Evolutionary conservation across 2,797 vertebrate species (phyloP).

Genomic region (Trachops cirrhosus): DNA sequence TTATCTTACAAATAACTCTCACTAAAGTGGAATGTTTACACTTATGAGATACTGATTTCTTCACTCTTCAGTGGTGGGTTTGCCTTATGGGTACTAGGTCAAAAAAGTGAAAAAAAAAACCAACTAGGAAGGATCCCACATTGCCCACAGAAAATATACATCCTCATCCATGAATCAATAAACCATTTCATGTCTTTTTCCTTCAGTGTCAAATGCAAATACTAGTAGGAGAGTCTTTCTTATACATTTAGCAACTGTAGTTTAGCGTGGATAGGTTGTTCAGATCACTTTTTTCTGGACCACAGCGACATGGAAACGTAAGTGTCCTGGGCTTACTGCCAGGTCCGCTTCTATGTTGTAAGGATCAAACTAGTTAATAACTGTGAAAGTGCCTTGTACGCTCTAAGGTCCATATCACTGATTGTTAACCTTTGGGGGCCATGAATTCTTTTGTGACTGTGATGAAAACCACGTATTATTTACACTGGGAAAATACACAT

Average conservation of each 20-base stretch:
- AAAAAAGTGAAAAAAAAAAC: not conserved
- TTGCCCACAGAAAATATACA: not conserved
- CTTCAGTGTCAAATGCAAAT: not conserved
- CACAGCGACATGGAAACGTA: not conserved
- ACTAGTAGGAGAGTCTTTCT: not conserved
- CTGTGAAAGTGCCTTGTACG: not conserved
- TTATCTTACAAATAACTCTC: not conserved
- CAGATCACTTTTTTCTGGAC: not conserved
- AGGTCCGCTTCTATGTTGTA: not conserved
- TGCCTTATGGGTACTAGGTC: not conserved
- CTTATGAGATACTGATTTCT: not conserved
- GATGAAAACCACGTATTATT: not conserved
- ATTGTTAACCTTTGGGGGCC: not conserved
- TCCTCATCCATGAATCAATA: not conserved
- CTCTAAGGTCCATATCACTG: not conserved
- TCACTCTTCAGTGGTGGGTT: rapidly evolving
- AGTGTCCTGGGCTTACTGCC: conserved; percentile 14
- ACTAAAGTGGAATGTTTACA: not conserved
- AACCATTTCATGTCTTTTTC: not conserved
- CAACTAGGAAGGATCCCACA: not conserved
- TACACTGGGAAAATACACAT: not conserved
- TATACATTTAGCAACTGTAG: not conserved
- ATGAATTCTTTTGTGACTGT: not conserved
- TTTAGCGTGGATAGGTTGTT: not conserved
- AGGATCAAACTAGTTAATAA: conserved; percentile 41